Base-by-base conservation (phyloP, 2,797 vertebrate species). In the Mallotus villosus region DNA sequence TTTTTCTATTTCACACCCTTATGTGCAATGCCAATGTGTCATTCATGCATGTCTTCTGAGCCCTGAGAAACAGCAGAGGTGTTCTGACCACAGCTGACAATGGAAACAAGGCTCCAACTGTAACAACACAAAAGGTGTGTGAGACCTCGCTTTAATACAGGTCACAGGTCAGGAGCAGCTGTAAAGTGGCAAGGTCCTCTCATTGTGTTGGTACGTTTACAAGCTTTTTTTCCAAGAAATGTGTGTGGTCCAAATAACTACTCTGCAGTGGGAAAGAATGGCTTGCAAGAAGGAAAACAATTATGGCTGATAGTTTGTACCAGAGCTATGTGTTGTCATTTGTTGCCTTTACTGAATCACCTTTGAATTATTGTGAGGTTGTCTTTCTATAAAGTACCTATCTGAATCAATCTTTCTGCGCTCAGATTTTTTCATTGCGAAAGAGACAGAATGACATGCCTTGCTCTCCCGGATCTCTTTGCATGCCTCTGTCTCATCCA, bases 161-260 rank as follows among this genome's bases (percentile, higher is more conserved):
- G 86, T 89, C 85, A 86, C n/a, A 81, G 89, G 87, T 89, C 80
- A 86, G 58, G 49, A 73, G 75, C 71, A 71, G 71, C 46, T 68
- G 72, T 70, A 79, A 77, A 82, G 72, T 80, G 37, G 78, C 81
- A 69, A 82, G 75, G 71, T 77, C 71, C 69, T 71, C 79, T 78
- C 85, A 82, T 74, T 74, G 73, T 82, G 73, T 58, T 70, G 63
- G 22, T 53, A 82, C 65, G 68, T 90, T 88, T 84, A 86, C 77
- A 67, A 73, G 63, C 69, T 77, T 72, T 53, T 41, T 87, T 84
- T 85, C 77, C 81, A 80, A 67, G 62, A 53, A n/a, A 9, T 66
- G 64, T 66, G 53, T 72, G 70, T 77, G 70, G 9, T 27, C n/a
- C 49, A 32, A 29, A 4, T 12, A 8, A 46, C 34, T 51, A 27